A percentile compares a stretch with the other conserved stretches of the same genome.
These are phyloP conservation scores for Dendrophyllia cribrosa DNA, from an alignment of 64 coral and sea anemone genomes.

Conservation along the genomic window DNA sequence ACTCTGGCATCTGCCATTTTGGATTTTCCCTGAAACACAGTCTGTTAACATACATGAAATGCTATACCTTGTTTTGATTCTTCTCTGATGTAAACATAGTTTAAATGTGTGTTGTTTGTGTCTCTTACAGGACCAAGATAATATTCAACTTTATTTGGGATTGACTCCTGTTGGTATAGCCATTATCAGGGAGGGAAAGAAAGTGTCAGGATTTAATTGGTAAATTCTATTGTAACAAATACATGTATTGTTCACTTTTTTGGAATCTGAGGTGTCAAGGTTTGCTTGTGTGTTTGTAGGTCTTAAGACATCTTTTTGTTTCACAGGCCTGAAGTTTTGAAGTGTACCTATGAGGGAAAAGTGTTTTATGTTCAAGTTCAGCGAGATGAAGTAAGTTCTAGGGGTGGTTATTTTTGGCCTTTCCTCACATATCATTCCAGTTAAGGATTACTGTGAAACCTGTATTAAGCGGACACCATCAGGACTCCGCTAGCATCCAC, in stretches of 20 bases:
- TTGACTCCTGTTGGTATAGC: slow-evolving; percentile 92
- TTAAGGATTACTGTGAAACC: no score
- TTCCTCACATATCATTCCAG: not conserved
- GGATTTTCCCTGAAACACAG: no score
- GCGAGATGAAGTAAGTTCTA: slow-evolving; percentile 82
- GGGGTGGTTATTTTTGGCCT: not conserved
- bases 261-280: not conserved
- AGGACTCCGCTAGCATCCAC: no score
- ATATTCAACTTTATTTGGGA: slow-evolving; percentile 89
- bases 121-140: slow-evolving; percentile 89
- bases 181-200: slow-evolving; percentile 97
- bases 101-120: not conserved
- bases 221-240: not conserved
- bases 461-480: no score
- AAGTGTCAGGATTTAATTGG: slow-evolving; percentile 98
- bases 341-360: slow-evolving; percentile 94
- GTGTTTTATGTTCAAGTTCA: slow-evolving; percentile 98
- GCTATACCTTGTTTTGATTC: no score
- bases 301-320: not conserved
- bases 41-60: no score
- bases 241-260: no score
- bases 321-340: slow-evolving; percentile 83
- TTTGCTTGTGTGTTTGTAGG: slow-evolving; percentile 2
- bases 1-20: no score
- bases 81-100: not conserved